Base-by-base conservation (phyloP, 53 echinoderm and acorn worm species). In the Actinopyga echinites region DNA sequence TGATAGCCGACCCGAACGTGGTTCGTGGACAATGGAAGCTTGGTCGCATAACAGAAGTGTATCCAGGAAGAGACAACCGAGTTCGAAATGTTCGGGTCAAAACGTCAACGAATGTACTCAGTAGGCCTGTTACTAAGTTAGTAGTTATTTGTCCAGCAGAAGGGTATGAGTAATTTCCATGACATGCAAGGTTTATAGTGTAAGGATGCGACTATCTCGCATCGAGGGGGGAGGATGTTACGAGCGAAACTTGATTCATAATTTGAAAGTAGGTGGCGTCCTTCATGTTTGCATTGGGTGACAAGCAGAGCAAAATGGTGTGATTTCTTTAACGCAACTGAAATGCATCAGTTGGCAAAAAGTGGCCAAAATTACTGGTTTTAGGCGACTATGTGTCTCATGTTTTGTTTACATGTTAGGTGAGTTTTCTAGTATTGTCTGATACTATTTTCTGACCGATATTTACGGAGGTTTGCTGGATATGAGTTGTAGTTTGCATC, bases 1-100 rank as follows among this genome's bases (percentile, higher is more conserved):
- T 86, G 69, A 68, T 82, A 0, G 82, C 88, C n/a, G 85, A 88
- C 2, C 57, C 84, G 3, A 91, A 85, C 29, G 34, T 69, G 28
- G 81, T 87, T 7, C 55, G 88, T 5, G 88, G 88, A 30, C 85
- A 88, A 23, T 91, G 91, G 91, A 84, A 84, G 3, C 79, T 88
- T 32, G 88, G 80, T 5, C 53, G 86, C 20, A 58, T 91, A 20
- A 84, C 69, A 25, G 78, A 84, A 29, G 84, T 91, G 21, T 91
- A 79, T 62, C 87, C 91, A 33, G 91, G 91, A 56, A 6, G 30
- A 38, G 87, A 91, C 37, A 84, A 83, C 30, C 62, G 54, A 68
- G 84, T 91, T 8, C 30, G 91, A 40, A 83, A 67, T 55, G 85
- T 91, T 12, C 79, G 63, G 49, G 69, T 90, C 43, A 90, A 83